Conservation (phyloP, 2,113 vertebrate species). For the Macheiramphus alcinus region DNA sequence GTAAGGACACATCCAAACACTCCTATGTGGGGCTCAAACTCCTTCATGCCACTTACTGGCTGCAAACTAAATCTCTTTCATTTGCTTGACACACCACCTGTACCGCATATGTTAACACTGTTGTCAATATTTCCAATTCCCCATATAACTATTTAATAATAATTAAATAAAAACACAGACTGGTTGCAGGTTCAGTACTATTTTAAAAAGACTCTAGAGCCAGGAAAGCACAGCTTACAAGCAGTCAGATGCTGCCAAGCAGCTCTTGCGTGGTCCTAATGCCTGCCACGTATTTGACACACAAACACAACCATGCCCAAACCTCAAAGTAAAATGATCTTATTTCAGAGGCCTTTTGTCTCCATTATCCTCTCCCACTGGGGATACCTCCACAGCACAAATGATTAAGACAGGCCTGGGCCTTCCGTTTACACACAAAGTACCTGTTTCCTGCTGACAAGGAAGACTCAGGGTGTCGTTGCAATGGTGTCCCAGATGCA, state of each 20-base stretch:
- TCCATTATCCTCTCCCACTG: background rate
- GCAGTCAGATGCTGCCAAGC: background rate
- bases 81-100: slow-evolving; percentile 54
- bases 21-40: background rate
- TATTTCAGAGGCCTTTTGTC: background rate
- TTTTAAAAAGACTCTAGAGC: slow-evolving; percentile 41
- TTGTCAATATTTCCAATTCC: slow-evolving; percentile 59
- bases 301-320: background rate
- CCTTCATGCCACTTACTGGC: slow-evolving; percentile 28
- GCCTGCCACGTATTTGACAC: background rate
- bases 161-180: slow-evolving; percentile 62
- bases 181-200: slow-evolving; percentile 30
- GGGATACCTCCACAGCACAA: background rate
- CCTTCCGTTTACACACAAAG: background rate
- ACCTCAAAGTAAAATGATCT: background rate
- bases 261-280: background rate
- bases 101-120: slow-evolving; percentile 52
- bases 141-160: slow-evolving; percentile 62
- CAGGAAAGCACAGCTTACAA: slow-evolving; percentile 26
- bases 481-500: background rate
- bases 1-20: background rate
- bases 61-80: slow-evolving; percentile 16
- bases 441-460: background rate
- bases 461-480: background rate
- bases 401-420: background rate